phyloP scores from a whole-genome alignment of 2,113 vertebrate genomes.

The Sceloporus undulatus region DNA sequence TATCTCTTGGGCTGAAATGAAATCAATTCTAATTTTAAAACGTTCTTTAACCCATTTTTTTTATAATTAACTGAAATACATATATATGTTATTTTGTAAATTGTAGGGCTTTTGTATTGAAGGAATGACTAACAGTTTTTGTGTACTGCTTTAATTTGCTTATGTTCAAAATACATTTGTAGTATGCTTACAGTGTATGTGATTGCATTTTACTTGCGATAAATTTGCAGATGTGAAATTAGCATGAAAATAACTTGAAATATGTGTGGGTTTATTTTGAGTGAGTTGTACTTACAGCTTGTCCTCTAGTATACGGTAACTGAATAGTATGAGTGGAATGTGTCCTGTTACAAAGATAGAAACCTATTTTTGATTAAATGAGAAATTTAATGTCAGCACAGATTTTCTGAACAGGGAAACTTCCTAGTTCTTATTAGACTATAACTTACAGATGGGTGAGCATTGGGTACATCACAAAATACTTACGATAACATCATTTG shows the following conservation, averaged over 20 bases:
- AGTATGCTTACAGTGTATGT: neutral
- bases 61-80: slow-evolving; percentile 24
- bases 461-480: neutral
- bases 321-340: neutral
- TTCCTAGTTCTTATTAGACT: neutral
- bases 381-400: neutral
- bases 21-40: slow-evolving; percentile 23
- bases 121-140: neutral
- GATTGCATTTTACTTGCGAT: neutral
- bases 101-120: neutral
- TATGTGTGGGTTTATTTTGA: neutral
- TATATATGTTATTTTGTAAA: neutral
- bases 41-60: neutral
- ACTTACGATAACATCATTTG: neutral
- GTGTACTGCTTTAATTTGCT: neutral
- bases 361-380: neutral
- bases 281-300: too few relatives aligned
- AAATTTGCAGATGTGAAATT: neutral
- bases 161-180: neutral
- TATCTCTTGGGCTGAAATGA: slow-evolving; percentile 16
- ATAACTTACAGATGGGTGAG: neutral
- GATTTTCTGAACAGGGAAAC: neutral
- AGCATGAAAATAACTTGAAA: slow-evolving; percentile 6
- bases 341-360: neutral
- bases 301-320: neutral